These are phyloP conservation scores for Parasteatoda lunata DNA, from an alignment of 2,888 invertebrate genomes.

Conservation along the genomic window DNA sequence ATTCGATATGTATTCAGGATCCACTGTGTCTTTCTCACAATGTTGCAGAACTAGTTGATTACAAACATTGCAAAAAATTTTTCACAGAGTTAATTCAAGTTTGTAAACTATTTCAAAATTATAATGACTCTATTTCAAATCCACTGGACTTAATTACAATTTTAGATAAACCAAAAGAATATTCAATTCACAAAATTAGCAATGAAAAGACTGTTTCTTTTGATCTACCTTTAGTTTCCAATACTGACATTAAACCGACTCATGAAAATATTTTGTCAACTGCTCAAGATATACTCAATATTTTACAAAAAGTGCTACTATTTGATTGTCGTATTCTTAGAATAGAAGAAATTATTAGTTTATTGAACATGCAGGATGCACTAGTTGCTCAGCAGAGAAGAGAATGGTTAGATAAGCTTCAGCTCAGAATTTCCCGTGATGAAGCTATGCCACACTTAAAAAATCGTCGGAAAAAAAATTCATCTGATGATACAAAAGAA, in stretches of 20 bases:
- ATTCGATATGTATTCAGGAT: constrained; percentile 58
- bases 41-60: constrained; percentile 61
- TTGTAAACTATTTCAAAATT: constrained; percentile 26
- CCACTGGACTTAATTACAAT: constrained; percentile 23
- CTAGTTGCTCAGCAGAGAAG: constrained; percentile 1
- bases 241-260: background rate
- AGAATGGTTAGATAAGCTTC: background rate
- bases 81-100: constrained; percentile 7
- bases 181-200: background rate
- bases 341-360: background rate
- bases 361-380: constrained; percentile 29
- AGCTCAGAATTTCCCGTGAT: background rate
- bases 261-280: background rate
- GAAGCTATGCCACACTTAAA: background rate
- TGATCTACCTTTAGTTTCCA: constrained; percentile 8
- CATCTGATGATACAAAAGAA: background rate
- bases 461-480: background rate
- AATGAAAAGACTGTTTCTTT: background rate
- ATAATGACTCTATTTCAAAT: background rate
- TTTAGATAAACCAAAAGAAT: constrained; percentile 31
- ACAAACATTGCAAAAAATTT: constrained; percentile 27
- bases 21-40: constrained; percentile 44
- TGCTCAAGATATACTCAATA: constrained; percentile 13
- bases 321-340: constrained; percentile 32
- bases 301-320: constrained; percentile 35